Evolutionary conservation across 2,113 vertebrate genomes (phyloP).

Genomic region (Nesogale talazaci): DNA sequence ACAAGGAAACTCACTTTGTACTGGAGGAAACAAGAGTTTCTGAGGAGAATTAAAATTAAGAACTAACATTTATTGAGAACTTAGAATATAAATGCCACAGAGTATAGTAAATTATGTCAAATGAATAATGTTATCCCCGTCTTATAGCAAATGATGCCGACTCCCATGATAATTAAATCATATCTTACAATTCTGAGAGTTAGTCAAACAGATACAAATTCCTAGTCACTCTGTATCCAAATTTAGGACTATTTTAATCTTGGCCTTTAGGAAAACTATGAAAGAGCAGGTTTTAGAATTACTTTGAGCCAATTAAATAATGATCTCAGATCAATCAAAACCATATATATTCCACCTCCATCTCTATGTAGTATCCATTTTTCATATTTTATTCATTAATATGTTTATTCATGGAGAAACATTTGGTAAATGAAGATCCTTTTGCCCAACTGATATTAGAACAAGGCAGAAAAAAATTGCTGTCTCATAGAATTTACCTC

Average conservation of each 20-base stretch:
- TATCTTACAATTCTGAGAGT: background rate
- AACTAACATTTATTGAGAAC: background rate
- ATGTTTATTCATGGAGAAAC: constrained; percentile 5
- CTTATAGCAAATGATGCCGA: background rate
- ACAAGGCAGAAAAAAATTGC: background rate
- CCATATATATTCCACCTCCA: background rate
- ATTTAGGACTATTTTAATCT: background rate
- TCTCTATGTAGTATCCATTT: background rate
- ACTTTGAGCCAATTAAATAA: background rate
- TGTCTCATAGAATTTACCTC: background rate
- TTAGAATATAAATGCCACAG: background rate
- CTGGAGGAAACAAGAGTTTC: background rate
- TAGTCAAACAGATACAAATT: background rate
- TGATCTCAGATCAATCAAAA: background rate
- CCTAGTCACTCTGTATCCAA: background rate
- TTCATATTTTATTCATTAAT: background rate
- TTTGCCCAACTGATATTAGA: background rate
- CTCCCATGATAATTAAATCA: background rate
- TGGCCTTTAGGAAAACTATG: too few species aligned
- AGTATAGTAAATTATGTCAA: background rate
- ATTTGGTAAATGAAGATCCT: background rate
- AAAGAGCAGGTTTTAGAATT: too few species aligned
- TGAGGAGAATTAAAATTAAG: background rate
- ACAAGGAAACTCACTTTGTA: background rate
- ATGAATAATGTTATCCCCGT: background rate